Evolutionary conservation across 1,140 invertebrate genomes (phyloP), one percentile per base, ranked within the genome.

Genomic region (Rhyacophila brunnea): DNA sequence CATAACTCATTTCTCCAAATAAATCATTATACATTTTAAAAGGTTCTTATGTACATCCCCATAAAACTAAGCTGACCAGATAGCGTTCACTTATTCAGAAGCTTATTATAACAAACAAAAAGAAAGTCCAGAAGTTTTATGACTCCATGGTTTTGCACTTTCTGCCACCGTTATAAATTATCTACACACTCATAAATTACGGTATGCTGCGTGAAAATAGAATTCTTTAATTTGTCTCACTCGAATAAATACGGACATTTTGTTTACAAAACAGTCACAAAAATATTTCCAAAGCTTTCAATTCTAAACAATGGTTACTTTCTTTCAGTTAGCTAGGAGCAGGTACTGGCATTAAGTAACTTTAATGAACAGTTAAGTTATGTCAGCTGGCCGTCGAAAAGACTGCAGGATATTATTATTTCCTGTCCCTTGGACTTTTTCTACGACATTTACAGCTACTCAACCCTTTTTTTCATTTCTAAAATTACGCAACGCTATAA

Each of bases 401-500:
- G 23, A 28, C 9, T 28, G 23, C 23, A 28, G 23, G 23, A 28
- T 28, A 28, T 28, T 5, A 28, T 28, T 28, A 28, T 28, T 28
- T 62, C 60, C 60, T 62, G 60, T 35, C 28, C 15, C 32, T n/a
- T 34, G 23, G 34, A 40, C 19, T 45, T 45, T 47, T 53, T 53
- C 38, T 42, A 20, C 13, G 23, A 46, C 35, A 19, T 53, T 52
- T 44, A 42, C 32, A 51, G 18, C 38, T 36, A 42, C 18, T 15
- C 18, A 60, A 62, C 60, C 60, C 60, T 57, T 61, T 62, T n/a
- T 38, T 18, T 23, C 54, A 54, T 40, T 19, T 45, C 20, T 35
- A 52, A 58, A 42, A 52, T 62, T 62, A 43, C 49, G 36, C 54
- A 58, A 62, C 13, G 60, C 43, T 23, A 54, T 62, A 58, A 62